Evolutionary conservation across 2,113 vertebrate species (phyloP).

Genomic region (Halcyon malimbica): DNA sequence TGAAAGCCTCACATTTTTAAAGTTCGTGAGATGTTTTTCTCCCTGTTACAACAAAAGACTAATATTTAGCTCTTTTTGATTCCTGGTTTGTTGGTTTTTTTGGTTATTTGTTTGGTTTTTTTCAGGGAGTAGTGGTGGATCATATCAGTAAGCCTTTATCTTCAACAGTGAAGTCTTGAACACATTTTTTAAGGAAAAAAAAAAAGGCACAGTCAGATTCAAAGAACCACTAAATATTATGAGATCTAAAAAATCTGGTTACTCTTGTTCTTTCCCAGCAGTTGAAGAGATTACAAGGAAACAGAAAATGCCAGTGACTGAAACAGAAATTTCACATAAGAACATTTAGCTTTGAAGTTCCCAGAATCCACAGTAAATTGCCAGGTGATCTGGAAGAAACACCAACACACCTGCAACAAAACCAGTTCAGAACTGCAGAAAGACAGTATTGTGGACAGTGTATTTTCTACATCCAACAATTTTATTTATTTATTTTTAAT

Average conservation of each 20-base stretch:
- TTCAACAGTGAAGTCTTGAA: background rate
- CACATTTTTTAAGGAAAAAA: background rate
- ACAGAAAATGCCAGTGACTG: background rate
- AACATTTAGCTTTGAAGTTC: slow-evolving; percentile 47
- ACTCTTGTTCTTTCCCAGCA: background rate
- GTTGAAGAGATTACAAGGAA: background rate
- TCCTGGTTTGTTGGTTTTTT: background rate
- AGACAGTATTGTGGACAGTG: background rate
- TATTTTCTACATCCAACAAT: background rate
- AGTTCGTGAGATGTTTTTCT: background rate
- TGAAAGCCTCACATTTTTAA: background rate
- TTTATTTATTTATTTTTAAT: background rate
- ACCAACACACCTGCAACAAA: slow-evolving; percentile 43
- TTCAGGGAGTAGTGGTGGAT: background rate
- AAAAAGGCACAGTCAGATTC: background rate
- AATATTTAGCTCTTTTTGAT: background rate
- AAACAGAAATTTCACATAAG: slow-evolving; percentile 13
- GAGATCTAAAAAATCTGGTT: background rate
- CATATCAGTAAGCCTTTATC: background rate
- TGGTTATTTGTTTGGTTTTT: background rate
- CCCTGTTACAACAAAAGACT: background rate
- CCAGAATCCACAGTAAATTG: slow-evolving; percentile 15
- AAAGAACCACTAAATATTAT: background rate
- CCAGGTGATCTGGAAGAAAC: slow-evolving; percentile 54
- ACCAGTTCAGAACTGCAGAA: background rate